Base-by-base conservation (phyloP, 1,140 invertebrate genomes). In the Nephotettix cincticeps region DNA sequence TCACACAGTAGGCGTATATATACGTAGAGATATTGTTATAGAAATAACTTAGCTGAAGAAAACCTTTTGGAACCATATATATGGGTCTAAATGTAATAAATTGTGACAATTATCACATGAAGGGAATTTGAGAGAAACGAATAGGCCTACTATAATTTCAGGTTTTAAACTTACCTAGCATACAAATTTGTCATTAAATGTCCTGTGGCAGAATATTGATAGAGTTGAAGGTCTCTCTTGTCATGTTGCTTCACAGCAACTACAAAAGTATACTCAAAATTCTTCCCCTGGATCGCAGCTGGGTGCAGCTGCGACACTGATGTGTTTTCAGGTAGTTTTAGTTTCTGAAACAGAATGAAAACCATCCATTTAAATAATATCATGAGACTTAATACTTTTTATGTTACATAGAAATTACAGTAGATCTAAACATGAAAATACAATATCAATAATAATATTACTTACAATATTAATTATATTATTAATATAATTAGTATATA, bases 231-330 rank as follows among this genome's bases (percentile, higher is more conserved):
- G 77, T 81, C 85, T 83, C 67, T 83, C 76, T 77, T 82, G 81
- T 64, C 79, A 76, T 17, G 79, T 82, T 75, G 78, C 80, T 11
- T 84, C 77, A 19, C 84, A 6, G 81, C 77, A 43, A 83, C 81
- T 74, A 83, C 83, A 43, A 87, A 83, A 72, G 87, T 83, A 61
- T 21, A 61, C 23, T 29, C 27, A 6, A 4, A 11, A 6, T 25
- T 23, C 25, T n/a, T 14, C 11, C 23, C 9, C 11, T 2, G 14
- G 28, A 6, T 61, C 2, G 21, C 23, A 11, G 28, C 27, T 1
- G 56, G 1, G 56, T 61, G 23, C n/a, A 61, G 2, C 25, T 61
- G 9, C 23, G 25, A 2, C 27, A 61, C 4, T n/a, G 56, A 9
- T 11, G 25, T 21, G 21, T 51, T 61, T 14, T 61, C 27, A 27